Evolutionary conservation across 2,797 vertebrate species (phyloP).

Genomic region (Phrynocephalus vlangalii): DNA sequence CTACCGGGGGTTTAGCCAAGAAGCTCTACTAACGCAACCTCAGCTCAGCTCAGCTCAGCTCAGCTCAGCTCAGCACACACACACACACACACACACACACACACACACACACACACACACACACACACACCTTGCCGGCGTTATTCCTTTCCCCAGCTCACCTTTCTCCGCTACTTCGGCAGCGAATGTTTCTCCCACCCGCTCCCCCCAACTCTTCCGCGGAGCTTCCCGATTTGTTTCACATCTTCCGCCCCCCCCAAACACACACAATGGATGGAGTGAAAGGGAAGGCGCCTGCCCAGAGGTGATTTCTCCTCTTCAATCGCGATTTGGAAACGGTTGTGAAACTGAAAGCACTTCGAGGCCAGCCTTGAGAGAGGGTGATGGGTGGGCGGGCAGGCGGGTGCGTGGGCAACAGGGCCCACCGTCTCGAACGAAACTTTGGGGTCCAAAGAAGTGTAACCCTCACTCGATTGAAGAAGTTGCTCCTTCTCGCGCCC

Average conservation of each 20-base stretch:
- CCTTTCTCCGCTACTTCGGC: too few species aligned
- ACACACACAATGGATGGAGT: too few species aligned
- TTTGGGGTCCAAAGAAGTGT: neutral
- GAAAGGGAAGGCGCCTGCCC: neutral
- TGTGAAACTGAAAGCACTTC: neutral
- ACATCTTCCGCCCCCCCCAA: neutral
- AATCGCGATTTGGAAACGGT: neutral
- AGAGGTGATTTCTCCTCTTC: neutral
- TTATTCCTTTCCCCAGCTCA: neutral
- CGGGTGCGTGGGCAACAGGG: too few species aligned
- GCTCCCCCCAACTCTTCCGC: neutral
- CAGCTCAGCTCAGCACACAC: neutral
- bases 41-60: neutral
- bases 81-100: neutral
- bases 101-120: neutral
- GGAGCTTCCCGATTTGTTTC: neutral
- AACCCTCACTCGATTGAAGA: too few species aligned
- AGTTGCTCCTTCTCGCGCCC: neutral
- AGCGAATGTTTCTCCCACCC: neutral
- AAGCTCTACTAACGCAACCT: neutral
- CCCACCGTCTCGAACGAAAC: too few species aligned
- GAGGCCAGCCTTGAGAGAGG: neutral
- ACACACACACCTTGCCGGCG: neutral
- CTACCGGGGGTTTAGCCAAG: neutral
- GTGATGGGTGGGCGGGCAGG: too few species aligned